These are phyloP conservation scores for Silurus lanzhouensis DNA, from an alignment of 2,797 vertebrate genomes.

Conservation along the genomic window DNA sequence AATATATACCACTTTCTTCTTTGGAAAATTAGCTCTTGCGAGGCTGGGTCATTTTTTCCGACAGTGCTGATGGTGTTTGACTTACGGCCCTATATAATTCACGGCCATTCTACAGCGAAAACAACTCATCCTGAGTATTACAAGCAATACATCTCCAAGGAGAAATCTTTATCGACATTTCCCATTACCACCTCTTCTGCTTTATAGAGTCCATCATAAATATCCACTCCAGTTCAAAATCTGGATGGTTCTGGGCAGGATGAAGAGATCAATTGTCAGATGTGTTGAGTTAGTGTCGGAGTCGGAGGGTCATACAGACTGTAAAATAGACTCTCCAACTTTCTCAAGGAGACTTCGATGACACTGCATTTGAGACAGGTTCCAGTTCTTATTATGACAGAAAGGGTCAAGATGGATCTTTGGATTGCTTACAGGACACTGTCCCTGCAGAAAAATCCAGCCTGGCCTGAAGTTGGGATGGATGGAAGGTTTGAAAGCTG, in stretches of 20 bases:
- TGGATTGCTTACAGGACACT: not conserved
- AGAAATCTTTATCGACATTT: slow-evolving; percentile 76
- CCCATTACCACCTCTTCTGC: slow-evolving; percentile 77
- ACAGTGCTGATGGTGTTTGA: slow-evolving; percentile 69
- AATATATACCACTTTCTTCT: not conserved
- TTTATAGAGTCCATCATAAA: slow-evolving; percentile 78
- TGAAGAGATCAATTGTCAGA: slow-evolving; percentile 58
- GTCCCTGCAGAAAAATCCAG: not conserved
- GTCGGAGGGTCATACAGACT: slow-evolving; percentile 5
- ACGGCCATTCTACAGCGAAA: slow-evolving; percentile 72
- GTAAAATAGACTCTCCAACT: slow-evolving; percentile 35
- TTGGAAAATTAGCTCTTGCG: slow-evolving; percentile 5
- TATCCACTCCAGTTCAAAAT: slow-evolving; percentile 52
- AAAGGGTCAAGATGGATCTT: not conserved
- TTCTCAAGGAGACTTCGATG: slow-evolving; percentile 39
- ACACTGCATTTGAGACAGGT: not conserved
- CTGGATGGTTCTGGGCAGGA: slow-evolving; percentile 46
- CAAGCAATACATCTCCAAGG: slow-evolving; percentile 72
- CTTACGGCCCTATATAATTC: slow-evolving; percentile 73
- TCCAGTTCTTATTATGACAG: not conserved
- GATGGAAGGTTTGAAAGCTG: not conserved
- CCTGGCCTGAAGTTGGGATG: not conserved
- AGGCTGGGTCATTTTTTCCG: slow-evolving; percentile 14
- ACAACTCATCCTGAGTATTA: slow-evolving; percentile 76
- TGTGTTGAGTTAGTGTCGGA: slow-evolving; percentile 29